Evolutionary conservation across 1,140 invertebrate genomes (phyloP), one percentile per base, ranked within the genome.

Genomic region (Cotesia vestalis): DNA sequence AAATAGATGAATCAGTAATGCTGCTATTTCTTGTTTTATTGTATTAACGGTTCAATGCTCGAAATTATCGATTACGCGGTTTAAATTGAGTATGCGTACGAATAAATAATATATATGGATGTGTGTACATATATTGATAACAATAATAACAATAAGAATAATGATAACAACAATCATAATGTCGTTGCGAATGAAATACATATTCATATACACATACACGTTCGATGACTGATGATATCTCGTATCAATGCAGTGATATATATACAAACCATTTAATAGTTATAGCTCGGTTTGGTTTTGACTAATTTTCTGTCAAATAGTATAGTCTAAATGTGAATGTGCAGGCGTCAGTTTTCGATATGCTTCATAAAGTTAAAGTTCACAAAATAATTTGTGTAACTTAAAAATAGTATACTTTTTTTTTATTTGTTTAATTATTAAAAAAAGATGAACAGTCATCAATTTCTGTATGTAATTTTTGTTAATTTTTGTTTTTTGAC

Each of bases 21-120:
- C 20, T 27, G 17, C 3, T 14, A 59, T 59, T 59, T 59, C 14
- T 59, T 27, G 57, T 20, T 59, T 59, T 20, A 59, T 20, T 20
- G 20, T 11, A 27, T 17, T 20, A 17, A 59, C 57, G 20, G 17
- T 59, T 59, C 20, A 59, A 59, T 59, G 17, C 57, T 20, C 57
- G 57, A 59, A 59, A 59, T 59, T 59, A 17, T 59, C 57, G 57
- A 59, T 59, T 59, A 34, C 57, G 17, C 57, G 57, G 20, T 27
- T 17, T 20, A 59, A 59, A 59, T 59, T 59, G 57, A 59, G 57
- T 59, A 20, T 27, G 9, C 14, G 17, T 59, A 59, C 27, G 5
- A 9, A 46, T 46, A 6, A 46, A 46, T 46, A 46, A 46, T 46
- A 46, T 46, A 46, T 3, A 46, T 46, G 27, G 27, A 27, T 27